Evolutionary conservation across 1,140 invertebrate species (phyloP), one percentile per base, ranked within the genome.

Genomic region (Penaeus vannamei): DNA sequence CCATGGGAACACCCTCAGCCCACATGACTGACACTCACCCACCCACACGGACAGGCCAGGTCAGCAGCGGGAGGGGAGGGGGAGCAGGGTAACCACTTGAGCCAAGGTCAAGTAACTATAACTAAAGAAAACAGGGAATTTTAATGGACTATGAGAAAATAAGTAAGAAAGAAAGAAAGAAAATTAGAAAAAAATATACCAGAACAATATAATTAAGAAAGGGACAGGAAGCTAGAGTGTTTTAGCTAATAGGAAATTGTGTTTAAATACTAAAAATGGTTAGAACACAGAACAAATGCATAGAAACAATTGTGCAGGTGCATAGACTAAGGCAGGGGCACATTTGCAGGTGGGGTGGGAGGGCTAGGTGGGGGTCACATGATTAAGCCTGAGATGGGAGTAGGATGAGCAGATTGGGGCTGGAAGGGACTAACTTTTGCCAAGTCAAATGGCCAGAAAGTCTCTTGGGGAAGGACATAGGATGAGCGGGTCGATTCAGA

Each of bases 11-110:
- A 87, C 77, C 86, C 86, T 36, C 62, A 80, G 60, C 87, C 81
- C 87, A 77, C 85, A 77, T 59, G 82, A 84, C 87, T 84, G 81
- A 84, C 87, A 42, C 69, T 85, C 87, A 89, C 82, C 87, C 82
- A 86, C 85, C 87, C 64, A 84, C 82, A 46, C 46, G 82, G 82
- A 84, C 82, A 80, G 82, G 82, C 66, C 46, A 85, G 46, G 82
- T 82, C 77, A 80, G 87, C 69, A 79, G 87, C 69, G 64, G 82
- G 72, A 26, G 59, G 64, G 66, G 86, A 66, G n/a, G 20, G 80
- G 42, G 87, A 60, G 23, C 26, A 29, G 76, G 69, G 87, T 32
- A 61, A 84, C 29, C 26, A 29, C 26, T 84, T 53, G 26, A 32
- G 60, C 46, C n/a, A 32, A 61, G 81, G 29, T 32, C 59, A 61